Evolutionary conservation across 2,113 vertebrate genomes (phyloP).

Genomic region (Aviceda subcristata): DNA sequence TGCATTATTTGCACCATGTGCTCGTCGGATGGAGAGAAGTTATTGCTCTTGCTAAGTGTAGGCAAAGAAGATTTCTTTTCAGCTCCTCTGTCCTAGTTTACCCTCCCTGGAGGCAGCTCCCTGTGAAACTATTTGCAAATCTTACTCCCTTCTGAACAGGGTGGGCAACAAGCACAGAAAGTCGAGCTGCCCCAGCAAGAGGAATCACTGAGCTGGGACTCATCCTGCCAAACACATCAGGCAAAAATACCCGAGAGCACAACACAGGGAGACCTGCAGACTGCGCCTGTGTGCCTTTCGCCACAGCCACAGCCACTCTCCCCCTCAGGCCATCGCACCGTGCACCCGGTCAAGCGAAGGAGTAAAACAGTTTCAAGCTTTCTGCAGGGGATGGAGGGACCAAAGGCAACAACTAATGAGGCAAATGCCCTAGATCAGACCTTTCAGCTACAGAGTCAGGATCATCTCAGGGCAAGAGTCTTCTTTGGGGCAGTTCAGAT

Average conservation of each 20-base stretch:
- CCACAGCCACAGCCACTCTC: background rate
- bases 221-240: background rate
- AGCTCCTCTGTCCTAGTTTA: background rate
- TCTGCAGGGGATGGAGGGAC: background rate
- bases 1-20: background rate
- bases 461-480: background rate
- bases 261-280: background rate
- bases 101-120: background rate
- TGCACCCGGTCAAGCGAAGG: background rate
- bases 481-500: background rate
- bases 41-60: background rate
- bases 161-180: background rate
- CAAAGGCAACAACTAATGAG: background rate
- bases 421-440: background rate
- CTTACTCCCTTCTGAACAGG: background rate
- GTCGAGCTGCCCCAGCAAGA: background rate
- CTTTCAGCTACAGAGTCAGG: background rate
- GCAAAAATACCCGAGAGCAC: background rate
- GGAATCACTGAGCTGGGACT: background rate
- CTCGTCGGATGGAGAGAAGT: background rate
- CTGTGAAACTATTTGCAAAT: background rate
- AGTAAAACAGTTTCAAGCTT: background rate
- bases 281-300: background rate
- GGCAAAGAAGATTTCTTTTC: background rate
- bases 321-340: rapidly evolving